phyloP scores from a whole-genome alignment of 2,113 vertebrate genomes.

The Spilogale gracilis region DNA sequence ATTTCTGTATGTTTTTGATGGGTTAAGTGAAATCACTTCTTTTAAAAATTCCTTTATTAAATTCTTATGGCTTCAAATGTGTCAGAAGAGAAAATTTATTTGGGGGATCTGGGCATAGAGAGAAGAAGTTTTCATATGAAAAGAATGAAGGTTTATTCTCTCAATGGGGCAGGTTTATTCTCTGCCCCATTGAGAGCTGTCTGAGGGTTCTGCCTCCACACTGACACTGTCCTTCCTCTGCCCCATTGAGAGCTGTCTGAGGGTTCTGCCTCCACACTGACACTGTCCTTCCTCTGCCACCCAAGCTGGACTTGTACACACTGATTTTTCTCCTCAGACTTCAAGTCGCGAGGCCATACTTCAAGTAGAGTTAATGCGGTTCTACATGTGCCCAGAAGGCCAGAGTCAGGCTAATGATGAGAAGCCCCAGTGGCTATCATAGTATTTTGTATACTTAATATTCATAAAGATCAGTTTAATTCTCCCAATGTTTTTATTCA shows the following conservation, averaged over 20 bases:
- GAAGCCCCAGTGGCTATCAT: background rate
- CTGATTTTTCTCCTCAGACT: background rate
- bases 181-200: background rate
- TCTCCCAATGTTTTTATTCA: background rate
- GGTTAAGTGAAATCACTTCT: background rate
- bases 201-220: accelerated
- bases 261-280: accelerated
- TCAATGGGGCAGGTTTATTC: no score
- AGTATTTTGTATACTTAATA: background rate
- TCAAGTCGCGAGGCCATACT: background rate
- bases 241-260: background rate
- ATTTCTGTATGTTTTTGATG: background rate
- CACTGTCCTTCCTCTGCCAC: background rate
- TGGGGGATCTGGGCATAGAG: background rate
- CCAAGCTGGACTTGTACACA: background rate
- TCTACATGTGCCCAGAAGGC: background rate
- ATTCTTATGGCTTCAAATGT: background rate
- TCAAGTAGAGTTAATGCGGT: background rate
- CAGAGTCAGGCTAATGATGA: background rate
- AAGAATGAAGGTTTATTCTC: background rate
- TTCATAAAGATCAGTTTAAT: background rate
- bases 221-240: background rate
- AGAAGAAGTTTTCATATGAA: background rate
- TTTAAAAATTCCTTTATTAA: conserved; percentile 16
- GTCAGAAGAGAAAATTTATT: background rate